Evolutionary conservation across 2,113 vertebrate species (phyloP), one percentile per base, ranked within the genome.

Genomic region (Tyrannus savana): DNA sequence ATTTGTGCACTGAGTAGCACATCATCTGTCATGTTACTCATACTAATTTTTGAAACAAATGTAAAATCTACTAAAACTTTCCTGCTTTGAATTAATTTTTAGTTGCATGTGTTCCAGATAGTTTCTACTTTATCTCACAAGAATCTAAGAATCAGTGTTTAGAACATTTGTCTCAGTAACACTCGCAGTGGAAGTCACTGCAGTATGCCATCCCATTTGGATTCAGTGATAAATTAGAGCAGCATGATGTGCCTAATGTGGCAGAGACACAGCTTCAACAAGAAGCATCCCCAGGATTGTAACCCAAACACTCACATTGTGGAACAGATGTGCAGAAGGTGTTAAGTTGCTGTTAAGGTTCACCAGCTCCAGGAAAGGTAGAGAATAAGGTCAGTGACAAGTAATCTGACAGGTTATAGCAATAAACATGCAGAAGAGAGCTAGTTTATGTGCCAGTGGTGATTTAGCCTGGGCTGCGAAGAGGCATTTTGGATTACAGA

Each of bases 231-330:
- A 59, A 47, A 58, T 16, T 13, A 47, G 46, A 68, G 6, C 7
- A 86, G 15, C 12, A 27, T 25, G 14, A 42, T 19, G 14, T 39
- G 13, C 5, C 52, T 79, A 59, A 72, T 0, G 0, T 4, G 2
- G 19, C 25, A 72, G 12, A 71, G 13, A 3, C 3, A 1, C 17
- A 25, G 9, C 21, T 25, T 62, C 21, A 37, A 6, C 1, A 4
- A 55, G 50, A 87, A 71, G 4, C 6, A 30, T 19, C 10, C 17
- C 25, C 6, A 50, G 10, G 7, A 49, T 0, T 71, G 47, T 16
- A 50, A 3, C 7, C 23, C 39, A 79, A 71, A 42, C 7, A 42
- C 3, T 68, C 15, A 46, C 2, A 1, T 8, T 60, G n/a, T 35
- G 86, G 18, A 83, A 52, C 2, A 56, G 33, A 42, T 5, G 4